Base-by-base conservation (phyloP, 2,888 invertebrate species). In the Coleophora flavipennella region DNA sequence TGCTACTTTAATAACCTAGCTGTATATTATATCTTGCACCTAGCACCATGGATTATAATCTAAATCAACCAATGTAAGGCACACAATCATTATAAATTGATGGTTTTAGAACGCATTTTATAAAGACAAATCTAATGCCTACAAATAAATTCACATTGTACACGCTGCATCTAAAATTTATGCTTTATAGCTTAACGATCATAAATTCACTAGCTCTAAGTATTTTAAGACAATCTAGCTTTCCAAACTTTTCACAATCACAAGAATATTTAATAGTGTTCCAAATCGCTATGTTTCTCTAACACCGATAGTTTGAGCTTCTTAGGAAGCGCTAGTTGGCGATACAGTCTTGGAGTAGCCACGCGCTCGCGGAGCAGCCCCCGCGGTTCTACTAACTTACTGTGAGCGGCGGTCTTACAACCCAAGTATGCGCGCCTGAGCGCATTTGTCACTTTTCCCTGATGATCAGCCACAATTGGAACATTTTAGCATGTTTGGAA, bases 341-440 rank as follows among this genome's bases (percentile, higher is more conserved):
- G 45, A 35, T 41, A 36, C 47, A 46, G 40, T 40, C 47, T 38
- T 43, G 46, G 47, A 48, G 54, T 56, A 55, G 57, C 56, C 52
- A 59, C 53, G 52, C 57, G 58, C n/a, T n/a, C n/a, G n/a, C n/a
- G 40, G 51, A 48, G 39, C 41, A 28, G 38, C 50, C 51, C 46
- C 38, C 44, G 51, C 34, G 50, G 54, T 43, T 56, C 81, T 83
- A 83, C 74, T 64, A 65, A 84, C 85, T 85, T 85, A 85, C 85
- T 85, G 84, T 83, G 84, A 64, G 85, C 85, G 66, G 80, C 74
- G 69, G 70, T 74, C 77, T 85, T 85, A 85, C 83, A 85, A 83
- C 83, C 78, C 74, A 84, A 84, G 76, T 85, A 85, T 51, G 81
- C 84, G 60, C 83, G 73, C 71, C 85, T 77, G 56, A 85, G 74